Conservation (phyloP, 2,888 invertebrate species). For the Acheta domesticus region DNA sequence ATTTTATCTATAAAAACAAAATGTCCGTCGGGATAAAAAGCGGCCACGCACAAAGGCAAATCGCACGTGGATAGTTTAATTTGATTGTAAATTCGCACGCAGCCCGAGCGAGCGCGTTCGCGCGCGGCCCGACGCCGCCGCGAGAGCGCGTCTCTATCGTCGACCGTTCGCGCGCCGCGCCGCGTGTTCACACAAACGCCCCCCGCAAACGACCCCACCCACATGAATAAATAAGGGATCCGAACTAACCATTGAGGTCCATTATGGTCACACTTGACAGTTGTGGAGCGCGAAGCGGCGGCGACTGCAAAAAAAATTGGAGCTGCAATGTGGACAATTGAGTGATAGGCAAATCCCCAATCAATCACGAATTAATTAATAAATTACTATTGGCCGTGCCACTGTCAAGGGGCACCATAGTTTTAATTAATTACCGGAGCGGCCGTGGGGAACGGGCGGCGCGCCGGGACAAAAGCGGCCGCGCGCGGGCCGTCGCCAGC, state of each 20-base stretch:
- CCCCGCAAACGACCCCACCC: not conserved
- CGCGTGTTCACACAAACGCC: not conserved
- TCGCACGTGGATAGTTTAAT: not conserved
- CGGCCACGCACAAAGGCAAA: not conserved
- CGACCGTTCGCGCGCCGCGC: not conserved
- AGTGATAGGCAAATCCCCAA: constrained; percentile 25
- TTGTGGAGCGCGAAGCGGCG: constrained; percentile 21
- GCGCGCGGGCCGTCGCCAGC: not conserved
- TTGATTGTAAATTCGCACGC: constrained; percentile 7
- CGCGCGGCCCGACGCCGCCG: not conserved
- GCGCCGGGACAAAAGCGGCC: not conserved
- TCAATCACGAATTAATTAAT: constrained; percentile 32
- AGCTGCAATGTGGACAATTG: constrained; percentile 25
- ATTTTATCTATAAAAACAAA: not conserved
- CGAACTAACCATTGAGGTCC: constrained; percentile 23
- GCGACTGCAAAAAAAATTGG: constrained; percentile 12
- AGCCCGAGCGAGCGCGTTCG: not conserved
- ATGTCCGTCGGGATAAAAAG: not conserved
- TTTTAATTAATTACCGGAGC: constrained; percentile 21
- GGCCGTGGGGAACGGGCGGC: not conserved
- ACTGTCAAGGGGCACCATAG: not conserved
- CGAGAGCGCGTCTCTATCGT: not conserved
- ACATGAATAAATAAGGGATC: constrained; percentile 9
- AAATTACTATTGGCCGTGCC: constrained; percentile 25
- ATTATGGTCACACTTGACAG: constrained; percentile 24